Percentiles rank a stretch among this genome's conserved stretches.
Evolutionary conservation across 2,797 vertebrate species (phyloP).

Genomic region (Catostomus latipinnis): DNA sequence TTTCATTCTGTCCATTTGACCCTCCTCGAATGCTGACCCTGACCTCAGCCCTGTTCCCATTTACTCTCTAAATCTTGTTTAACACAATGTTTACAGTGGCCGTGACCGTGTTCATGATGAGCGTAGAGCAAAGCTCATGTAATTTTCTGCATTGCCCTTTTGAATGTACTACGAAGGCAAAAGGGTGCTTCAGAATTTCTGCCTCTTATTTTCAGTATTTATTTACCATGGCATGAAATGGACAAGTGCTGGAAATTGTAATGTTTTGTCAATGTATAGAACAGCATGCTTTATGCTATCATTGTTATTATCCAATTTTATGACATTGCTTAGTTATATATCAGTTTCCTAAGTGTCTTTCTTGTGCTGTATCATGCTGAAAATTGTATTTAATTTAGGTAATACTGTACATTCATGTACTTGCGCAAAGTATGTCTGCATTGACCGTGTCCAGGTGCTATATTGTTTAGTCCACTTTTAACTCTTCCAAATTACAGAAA

Average conservation of each 20-base stretch:
- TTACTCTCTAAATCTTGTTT: background rate
- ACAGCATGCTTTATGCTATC: background rate
- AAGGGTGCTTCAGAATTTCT: background rate
- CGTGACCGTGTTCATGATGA: constrained; percentile 5
- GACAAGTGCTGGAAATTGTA: too few species aligned
- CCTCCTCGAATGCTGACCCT: background rate
- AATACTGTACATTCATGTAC: too few species aligned
- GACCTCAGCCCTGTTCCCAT: background rate
- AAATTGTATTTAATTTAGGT: too few species aligned
- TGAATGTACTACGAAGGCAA: background rate
- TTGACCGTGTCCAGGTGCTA: background rate
- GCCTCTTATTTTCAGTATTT: background rate
- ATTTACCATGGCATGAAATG: background rate
- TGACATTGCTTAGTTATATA: too few species aligned
- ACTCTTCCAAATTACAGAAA: background rate
- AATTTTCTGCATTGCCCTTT: background rate
- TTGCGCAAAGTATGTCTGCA: background rate
- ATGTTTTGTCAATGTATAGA: background rate
- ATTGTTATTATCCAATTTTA: too few species aligned
- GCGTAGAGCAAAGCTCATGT: background rate
- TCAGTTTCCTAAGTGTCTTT: too few species aligned
- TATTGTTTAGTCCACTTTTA: background rate
- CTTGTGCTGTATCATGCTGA: too few species aligned
- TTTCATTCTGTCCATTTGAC: background rate
- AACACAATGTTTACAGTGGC: background rate